phyloP scores from a whole-genome alignment of 2,888 invertebrate species.

The Dorcus parallelipipedus region DNA sequence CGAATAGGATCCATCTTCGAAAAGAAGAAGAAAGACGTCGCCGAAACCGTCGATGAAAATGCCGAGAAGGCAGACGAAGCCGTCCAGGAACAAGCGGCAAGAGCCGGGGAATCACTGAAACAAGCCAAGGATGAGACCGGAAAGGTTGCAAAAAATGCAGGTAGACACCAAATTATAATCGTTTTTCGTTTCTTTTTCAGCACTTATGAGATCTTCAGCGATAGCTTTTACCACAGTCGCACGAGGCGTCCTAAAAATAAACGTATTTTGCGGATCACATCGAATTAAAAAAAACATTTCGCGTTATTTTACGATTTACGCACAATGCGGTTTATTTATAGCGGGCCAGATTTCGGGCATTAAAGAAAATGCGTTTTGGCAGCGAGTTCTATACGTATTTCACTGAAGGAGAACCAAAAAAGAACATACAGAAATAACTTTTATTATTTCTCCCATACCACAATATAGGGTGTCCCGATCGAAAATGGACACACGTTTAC shows the following conservation, averaged over 20 bases:
- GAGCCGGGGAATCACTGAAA: constrained; percentile 59
- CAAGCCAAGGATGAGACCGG: constrained; percentile 57
- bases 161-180: constrained; percentile 26
- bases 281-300: background rate
- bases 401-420: no score
- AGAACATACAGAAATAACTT: no score
- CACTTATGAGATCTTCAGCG: background rate
- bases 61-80: constrained; percentile 59
- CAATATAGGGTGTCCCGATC: no score
- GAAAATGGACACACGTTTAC: no score
- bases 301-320: no score
- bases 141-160: constrained; percentile 54
- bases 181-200: background rate
- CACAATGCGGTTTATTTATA: no score
- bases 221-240: background rate
- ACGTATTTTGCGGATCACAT: background rate
- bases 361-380: no score
- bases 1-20: constrained; percentile 69
- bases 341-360: no score
- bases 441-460: no score
- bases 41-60: constrained; percentile 62
- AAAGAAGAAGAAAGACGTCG: constrained; percentile 69
- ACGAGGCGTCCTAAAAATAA: background rate
- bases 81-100: constrained; percentile 62
- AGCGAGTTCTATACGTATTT: no score